A percentile compares a stretch with the other conserved stretches of the same genome.
Conservation (phyloP, 2,888 invertebrate genomes). For the Ditula angustiorana region DNA sequence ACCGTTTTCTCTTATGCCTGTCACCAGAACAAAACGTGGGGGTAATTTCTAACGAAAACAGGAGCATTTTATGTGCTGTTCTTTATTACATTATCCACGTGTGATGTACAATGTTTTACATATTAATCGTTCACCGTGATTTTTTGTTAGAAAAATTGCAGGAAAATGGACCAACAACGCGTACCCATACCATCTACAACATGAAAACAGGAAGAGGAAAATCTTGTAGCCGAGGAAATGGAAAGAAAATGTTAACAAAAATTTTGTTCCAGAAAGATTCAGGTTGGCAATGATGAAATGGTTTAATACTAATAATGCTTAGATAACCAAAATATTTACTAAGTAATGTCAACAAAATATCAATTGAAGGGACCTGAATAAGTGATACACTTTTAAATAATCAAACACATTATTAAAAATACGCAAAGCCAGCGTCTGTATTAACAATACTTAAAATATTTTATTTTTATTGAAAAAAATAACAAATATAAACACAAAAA, state of each 20-base stretch:
- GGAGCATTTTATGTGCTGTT: slow-evolving; percentile 15
- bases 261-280: background rate
- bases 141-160: background rate
- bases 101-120: slow-evolving; percentile 18
- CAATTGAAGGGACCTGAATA: too few species aligned
- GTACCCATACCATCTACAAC: background rate
- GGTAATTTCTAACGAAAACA: slow-evolving; percentile 35
- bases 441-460: too few species aligned
- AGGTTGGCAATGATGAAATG: background rate
- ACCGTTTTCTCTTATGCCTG: slow-evolving; percentile 2
- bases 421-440: too few species aligned
- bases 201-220: background rate
- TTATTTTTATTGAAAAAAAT: too few species aligned
- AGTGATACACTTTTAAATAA: too few species aligned
- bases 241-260: background rate
- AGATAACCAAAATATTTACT: too few species aligned
- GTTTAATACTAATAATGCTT: too few species aligned
- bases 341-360: too few species aligned
- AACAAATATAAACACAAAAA: too few species aligned
- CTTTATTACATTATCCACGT: slow-evolving; percentile 28
- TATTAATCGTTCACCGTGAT: slow-evolving; percentile 11
- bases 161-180: background rate
- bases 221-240: background rate
- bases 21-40: background rate
- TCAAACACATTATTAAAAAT: too few species aligned